Evolutionary conservation across 2,113 vertebrate genomes (phyloP).

Genomic region (Calidris pygmaea): DNA sequence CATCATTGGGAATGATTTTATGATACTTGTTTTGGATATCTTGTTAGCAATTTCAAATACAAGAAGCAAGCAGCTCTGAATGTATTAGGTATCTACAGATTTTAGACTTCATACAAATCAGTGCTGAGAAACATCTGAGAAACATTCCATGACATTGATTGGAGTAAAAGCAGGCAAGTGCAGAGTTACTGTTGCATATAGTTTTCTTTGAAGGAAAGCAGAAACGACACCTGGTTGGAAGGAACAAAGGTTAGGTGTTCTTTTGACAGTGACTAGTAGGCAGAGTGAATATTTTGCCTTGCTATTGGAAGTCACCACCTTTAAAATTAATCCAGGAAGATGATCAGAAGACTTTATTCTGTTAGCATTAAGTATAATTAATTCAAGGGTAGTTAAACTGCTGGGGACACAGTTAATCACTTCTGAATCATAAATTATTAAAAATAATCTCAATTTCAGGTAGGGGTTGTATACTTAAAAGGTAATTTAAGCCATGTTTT

Average conservation of each 20-base stretch:
- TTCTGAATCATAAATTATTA: neutral
- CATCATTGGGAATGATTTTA: neutral
- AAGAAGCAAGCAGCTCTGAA: neutral
- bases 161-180: neutral
- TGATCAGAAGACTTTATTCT: neutral
- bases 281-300: neutral
- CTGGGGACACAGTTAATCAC: neutral
- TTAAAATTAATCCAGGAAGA: neutral
- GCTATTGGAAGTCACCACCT: neutral
- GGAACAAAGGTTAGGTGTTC: neutral
- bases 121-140: neutral
- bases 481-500: neutral
- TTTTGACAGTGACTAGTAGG: neutral
- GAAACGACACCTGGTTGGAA: neutral
- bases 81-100: neutral
- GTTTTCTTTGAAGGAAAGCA: neutral
- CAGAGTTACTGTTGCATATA: neutral
- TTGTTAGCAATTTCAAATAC: neutral
- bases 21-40: neutral
- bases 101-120: neutral
- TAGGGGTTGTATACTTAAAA: neutral
- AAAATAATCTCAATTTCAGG: neutral
- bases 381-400: neutral
- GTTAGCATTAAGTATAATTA: neutral
- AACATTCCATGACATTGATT: neutral